These are phyloP conservation scores for Halictus rubicundus DNA, from an alignment of 1,140 invertebrate genomes.

Conservation along the genomic window DNA sequence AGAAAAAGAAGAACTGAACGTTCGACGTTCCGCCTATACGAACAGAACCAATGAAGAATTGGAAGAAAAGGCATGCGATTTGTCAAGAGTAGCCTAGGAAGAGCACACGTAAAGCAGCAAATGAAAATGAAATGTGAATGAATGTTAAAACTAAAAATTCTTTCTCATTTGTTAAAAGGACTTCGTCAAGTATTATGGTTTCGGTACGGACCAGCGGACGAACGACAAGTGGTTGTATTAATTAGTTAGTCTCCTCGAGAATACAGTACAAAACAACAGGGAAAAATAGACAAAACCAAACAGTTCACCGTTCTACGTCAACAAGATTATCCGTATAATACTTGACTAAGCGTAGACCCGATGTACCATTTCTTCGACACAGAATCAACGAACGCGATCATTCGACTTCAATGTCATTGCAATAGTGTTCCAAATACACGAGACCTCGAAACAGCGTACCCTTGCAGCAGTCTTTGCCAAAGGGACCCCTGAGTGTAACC, in stretches of 20 bases:
- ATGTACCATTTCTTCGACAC: slow-evolving; percentile 73
- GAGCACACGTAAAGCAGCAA: slow-evolving; percentile 80
- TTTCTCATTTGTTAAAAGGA: slow-evolving; percentile 65
- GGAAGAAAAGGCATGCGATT: slow-evolving; percentile 49
- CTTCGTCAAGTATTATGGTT: slow-evolving; percentile 78
- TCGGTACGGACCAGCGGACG: neutral
- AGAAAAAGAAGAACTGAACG: neutral
- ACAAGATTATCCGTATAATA: slow-evolving; percentile 67
- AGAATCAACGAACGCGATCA: neutral
- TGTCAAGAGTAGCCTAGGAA: slow-evolving; percentile 64
- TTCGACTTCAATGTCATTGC: neutral
- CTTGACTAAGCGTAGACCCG: slow-evolving; percentile 77
- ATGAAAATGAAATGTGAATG: slow-evolving; percentile 78
- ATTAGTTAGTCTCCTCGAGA: slow-evolving; percentile 49
- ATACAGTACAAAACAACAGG: slow-evolving; percentile 8
- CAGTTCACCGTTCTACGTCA: slow-evolving; percentile 35
- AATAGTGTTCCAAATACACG: neutral
- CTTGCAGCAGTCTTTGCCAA: too few species aligned
- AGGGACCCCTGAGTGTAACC: too few species aligned
- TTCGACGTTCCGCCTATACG: neutral
- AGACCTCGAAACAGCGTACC: neutral
- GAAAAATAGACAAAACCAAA: slow-evolving; percentile 7
- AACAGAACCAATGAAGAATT: slow-evolving; percentile 32
- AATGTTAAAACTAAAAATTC: slow-evolving; percentile 75
- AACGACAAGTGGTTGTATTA: slow-evolving; percentile 47